A percentile compares a stretch with the other conserved stretches of the same genome.
Conservation (phyloP, 2,888 invertebrate genomes). For the Linyphia triangularis region DNA sequence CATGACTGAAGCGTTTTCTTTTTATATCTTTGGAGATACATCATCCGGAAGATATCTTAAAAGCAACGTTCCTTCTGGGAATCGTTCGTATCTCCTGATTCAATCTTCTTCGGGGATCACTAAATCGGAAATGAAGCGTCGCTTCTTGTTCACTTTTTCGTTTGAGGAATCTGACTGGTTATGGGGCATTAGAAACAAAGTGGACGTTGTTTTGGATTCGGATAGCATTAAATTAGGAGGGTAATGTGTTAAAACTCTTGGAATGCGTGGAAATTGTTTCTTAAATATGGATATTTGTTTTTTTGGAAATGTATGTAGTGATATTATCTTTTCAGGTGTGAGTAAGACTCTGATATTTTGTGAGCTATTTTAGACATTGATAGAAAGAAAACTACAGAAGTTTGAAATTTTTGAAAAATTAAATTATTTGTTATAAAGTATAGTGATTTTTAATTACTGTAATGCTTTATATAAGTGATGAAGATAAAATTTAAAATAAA, state of each 20-base stretch:
- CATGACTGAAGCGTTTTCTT: slow-evolving; percentile 26
- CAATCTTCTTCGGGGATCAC: slow-evolving; percentile 66
- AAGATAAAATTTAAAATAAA: no score
- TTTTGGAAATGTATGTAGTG: no score
- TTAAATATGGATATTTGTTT: no score
- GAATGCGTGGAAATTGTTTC: slow-evolving; percentile 12
- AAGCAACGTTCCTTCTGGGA: not conserved
- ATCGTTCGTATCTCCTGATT: slow-evolving; percentile 45
- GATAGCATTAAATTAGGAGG: slow-evolving; percentile 22
- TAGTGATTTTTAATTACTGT: no score
- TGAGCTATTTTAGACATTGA: no score
- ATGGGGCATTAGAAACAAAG: slow-evolving; percentile 11
- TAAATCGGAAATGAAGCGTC: slow-evolving; percentile 65
- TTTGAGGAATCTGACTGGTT: slow-evolving; percentile 12
- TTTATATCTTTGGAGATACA: slow-evolving; percentile 27
- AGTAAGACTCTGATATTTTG: no score
- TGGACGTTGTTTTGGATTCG: slow-evolving; percentile 7
- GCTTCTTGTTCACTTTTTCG: slow-evolving; percentile 19
- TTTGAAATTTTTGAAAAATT: no score
- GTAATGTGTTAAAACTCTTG: slow-evolving; percentile 16
- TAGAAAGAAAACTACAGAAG: no score
- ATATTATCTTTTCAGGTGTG: no score
- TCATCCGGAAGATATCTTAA: slow-evolving; percentile 45
- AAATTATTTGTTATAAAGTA: no score
- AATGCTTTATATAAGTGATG: no score